A percentile compares a stretch with the other conserved stretches of the same genome.
phyloP scores from a whole-genome alignment of 2,113 vertebrate species.

The Haemorhous mexicanus region DNA sequence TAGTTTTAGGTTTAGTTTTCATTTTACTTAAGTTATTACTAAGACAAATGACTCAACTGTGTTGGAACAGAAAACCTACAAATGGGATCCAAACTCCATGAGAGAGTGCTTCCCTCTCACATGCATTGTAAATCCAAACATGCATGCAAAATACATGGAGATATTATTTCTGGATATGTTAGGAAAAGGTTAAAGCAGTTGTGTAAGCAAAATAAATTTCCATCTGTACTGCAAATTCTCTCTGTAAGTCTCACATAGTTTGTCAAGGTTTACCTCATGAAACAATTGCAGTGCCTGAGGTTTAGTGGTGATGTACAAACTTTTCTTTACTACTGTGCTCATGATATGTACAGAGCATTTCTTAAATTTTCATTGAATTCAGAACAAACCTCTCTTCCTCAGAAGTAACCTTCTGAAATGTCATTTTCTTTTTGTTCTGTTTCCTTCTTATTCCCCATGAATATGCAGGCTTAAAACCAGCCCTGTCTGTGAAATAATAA shows the following conservation, averaged over 20 bases:
- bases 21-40: background rate
- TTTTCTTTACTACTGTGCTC: background rate
- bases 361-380: background rate
- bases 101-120: background rate
- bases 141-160: background rate
- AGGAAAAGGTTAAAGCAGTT: background rate
- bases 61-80: background rate
- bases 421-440: background rate
- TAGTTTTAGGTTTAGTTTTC: background rate
- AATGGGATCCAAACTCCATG: background rate
- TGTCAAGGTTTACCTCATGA: background rate
- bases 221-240: background rate
- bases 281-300: background rate
- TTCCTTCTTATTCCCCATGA: background rate
- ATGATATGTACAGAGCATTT: background rate
- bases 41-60: background rate
- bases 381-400: background rate
- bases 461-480: background rate
- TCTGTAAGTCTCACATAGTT: background rate
- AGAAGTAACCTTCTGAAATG: background rate
- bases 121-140: background rate
- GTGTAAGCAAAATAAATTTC: background rate
- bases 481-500: background rate
- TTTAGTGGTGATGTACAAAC: background rate
- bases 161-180: background rate